A percentile compares a stretch with the other conserved stretches of the same genome.
Conservation (phyloP, 2,888 invertebrate genomes). For the Eupithecia inturbata region DNA sequence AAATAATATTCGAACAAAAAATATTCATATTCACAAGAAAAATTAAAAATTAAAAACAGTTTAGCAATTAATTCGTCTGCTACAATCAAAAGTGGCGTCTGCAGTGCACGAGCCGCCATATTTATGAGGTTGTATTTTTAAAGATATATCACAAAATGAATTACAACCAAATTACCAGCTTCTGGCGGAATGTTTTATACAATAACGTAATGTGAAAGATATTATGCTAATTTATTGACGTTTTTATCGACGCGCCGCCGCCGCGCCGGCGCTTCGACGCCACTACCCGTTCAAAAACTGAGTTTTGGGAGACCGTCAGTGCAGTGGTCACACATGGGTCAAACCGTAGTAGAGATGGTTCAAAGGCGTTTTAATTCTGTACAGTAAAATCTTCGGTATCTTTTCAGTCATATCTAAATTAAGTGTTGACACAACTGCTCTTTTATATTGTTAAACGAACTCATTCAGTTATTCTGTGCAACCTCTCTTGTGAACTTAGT, state of each 20-base stretch:
- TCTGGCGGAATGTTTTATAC: slow-evolving; percentile 56
- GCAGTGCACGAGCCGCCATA: slow-evolving; percentile 41
- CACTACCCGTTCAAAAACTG: slow-evolving; percentile 48
- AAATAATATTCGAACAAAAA: slow-evolving; percentile 37
- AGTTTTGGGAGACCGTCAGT: slow-evolving; percentile 14
- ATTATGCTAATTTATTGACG: slow-evolving; percentile 68
- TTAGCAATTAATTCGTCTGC: slow-evolving; percentile 41
- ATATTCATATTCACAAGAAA: slow-evolving; percentile 44
- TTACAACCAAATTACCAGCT: slow-evolving; percentile 49
- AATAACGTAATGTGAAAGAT: slow-evolving; percentile 61
- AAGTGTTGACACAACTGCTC: neutral
- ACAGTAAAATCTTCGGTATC: neutral
- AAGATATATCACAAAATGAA: slow-evolving; percentile 46
- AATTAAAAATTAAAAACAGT: slow-evolving; percentile 45
- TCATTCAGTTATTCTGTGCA: neutral
- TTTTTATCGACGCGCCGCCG: slow-evolving; percentile 61
- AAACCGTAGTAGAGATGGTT: neutral
- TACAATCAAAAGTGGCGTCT: slow-evolving; percentile 36
- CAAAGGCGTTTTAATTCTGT: neutral
- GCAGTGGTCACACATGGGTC: neutral
- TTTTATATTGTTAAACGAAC: neutral
- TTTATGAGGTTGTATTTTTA: slow-evolving; percentile 42
- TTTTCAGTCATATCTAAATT: neutral
- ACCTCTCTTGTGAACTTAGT: neutral
- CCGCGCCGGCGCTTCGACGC: slow-evolving; percentile 46